phyloP scores from a whole-genome alignment of 2,888 invertebrate species.

The Melolontha melolontha region DNA sequence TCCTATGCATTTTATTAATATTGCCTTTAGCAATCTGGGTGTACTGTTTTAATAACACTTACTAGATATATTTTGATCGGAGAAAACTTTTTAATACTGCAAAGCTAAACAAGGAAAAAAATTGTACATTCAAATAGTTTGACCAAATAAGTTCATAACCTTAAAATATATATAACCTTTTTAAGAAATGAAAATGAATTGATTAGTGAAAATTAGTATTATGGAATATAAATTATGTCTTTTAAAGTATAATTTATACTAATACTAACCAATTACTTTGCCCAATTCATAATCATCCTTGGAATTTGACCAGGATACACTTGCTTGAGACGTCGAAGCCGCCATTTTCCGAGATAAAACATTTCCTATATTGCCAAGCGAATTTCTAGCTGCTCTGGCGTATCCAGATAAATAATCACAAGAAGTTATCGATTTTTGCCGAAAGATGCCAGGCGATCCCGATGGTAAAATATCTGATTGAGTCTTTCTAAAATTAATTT shows the following conservation, averaged over 20 bases:
- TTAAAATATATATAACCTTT: slow-evolving; percentile 34
- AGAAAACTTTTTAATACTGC: background rate
- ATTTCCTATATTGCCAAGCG: slow-evolving; percentile 67
- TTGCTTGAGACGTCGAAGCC: slow-evolving; percentile 67
- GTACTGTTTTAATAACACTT: slow-evolving; percentile 4
- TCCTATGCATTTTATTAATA: slow-evolving; percentile 1
- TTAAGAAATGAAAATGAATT: slow-evolving; percentile 1
- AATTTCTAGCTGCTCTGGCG: slow-evolving; percentile 64
- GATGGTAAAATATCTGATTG: slow-evolving; percentile 72
- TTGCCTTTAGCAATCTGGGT: background rate
- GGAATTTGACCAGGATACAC: slow-evolving; percentile 84
- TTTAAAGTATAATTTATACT: background rate
- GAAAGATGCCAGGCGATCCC: slow-evolving; percentile 72
- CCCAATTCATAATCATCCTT: slow-evolving; percentile 93
- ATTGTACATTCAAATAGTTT: slow-evolving; percentile 23
- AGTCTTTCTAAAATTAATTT: slow-evolving; percentile 68
- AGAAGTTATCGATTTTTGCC: slow-evolving; percentile 58
- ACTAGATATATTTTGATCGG: background rate
- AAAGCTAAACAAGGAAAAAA: slow-evolving; percentile 18
- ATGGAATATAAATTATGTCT: background rate
- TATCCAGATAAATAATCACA: slow-evolving; percentile 64
- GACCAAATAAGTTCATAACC: slow-evolving; percentile 44
- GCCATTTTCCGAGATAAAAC: slow-evolving; percentile 74
- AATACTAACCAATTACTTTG: slow-evolving; percentile 89
- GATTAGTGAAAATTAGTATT: slow-evolving; percentile 9